Evolutionary conservation across 2,888 invertebrate genomes (phyloP).

Genomic region (Pimpla rufipes): DNA sequence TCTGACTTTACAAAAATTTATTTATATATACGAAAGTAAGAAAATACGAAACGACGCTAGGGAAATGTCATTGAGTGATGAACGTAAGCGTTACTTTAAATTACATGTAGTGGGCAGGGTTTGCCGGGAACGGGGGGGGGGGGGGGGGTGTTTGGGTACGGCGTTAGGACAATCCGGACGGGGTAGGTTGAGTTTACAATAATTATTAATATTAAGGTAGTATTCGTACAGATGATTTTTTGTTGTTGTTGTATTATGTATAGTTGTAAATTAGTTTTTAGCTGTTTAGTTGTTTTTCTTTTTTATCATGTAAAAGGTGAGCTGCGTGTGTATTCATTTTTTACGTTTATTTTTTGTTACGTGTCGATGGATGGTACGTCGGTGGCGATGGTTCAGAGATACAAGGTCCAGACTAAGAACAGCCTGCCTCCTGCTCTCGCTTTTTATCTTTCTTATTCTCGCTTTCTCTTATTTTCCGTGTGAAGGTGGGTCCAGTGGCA

Average conservation of each 20-base stretch:
- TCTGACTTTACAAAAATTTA: slow-evolving; percentile 82
- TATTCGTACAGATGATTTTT: slow-evolving; percentile 84
- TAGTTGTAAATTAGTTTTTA: slow-evolving; percentile 83
- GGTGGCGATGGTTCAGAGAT: slow-evolving; percentile 65
- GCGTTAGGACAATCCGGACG: slow-evolving; percentile 69
- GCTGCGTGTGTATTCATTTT: slow-evolving; percentile 79
- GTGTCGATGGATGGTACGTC: slow-evolving; percentile 65
- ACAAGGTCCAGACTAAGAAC: slow-evolving; percentile 48
- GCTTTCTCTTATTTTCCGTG: slow-evolving; percentile 77
- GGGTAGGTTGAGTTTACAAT: slow-evolving; percentile 82
- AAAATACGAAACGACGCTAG: slow-evolving; percentile 85
- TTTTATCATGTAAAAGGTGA: slow-evolving; percentile 80
- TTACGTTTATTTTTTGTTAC: slow-evolving; percentile 26
- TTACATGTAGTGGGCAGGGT: slow-evolving; percentile 73
- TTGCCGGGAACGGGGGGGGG: slow-evolving; percentile 61
- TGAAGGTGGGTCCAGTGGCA: slow-evolving; percentile 82
- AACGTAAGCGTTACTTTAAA: slow-evolving; percentile 82
- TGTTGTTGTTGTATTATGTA: slow-evolving; percentile 80
- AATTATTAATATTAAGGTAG: slow-evolving; percentile 84
- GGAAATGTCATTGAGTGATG: slow-evolving; percentile 81
- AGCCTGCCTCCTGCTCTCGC: slow-evolving; percentile 34
- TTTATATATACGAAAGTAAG: slow-evolving; percentile 84
- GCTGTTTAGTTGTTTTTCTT: slow-evolving; percentile 77
- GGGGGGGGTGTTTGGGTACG: slow-evolving; percentile 56
- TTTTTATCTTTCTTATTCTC: slow-evolving; percentile 54